These are phyloP conservation scores for Falcunculus frontatus DNA, from an alignment of 2,113 vertebrate species.

Conservation along the genomic window DNA sequence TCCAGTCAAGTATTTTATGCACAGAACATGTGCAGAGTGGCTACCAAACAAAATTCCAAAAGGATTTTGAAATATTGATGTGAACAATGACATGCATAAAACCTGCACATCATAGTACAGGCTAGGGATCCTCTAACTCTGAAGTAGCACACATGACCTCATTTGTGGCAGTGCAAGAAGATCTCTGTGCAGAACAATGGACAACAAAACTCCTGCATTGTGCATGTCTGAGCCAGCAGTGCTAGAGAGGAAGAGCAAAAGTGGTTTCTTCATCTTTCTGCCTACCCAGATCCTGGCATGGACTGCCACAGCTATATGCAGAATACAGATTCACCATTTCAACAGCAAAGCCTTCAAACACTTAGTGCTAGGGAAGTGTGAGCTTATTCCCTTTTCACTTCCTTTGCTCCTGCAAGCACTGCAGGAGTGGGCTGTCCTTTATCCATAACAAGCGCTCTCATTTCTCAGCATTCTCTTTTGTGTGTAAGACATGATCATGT, in stretches of 20 bases:
- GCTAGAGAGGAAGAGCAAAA: not conserved
- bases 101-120: not conserved
- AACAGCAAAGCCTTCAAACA: not conserved
- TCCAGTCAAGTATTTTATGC: not conserved
- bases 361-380: not conserved
- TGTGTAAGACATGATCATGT: not conserved
- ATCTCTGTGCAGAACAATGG: fast-evolving
- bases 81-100: not conserved
- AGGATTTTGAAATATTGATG: not conserved
- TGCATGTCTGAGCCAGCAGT: fast-evolving
- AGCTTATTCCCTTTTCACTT: not conserved
- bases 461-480: not conserved
- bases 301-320: not conserved
- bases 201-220: not conserved
- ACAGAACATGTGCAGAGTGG: not conserved
- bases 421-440: fast-evolving
- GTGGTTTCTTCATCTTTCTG: not conserved
- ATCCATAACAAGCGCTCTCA: fast-evolving
- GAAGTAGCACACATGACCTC: fast-evolving
- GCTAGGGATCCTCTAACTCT: not conserved
- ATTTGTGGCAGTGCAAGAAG: not conserved
- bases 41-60: not conserved
- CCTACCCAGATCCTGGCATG: not conserved
- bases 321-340: not conserved
- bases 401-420: not conserved